These are phyloP conservation scores for Oncopeltus fasciatus DNA, from an alignment of 1,140 invertebrate species.

Conservation along the genomic window DNA sequence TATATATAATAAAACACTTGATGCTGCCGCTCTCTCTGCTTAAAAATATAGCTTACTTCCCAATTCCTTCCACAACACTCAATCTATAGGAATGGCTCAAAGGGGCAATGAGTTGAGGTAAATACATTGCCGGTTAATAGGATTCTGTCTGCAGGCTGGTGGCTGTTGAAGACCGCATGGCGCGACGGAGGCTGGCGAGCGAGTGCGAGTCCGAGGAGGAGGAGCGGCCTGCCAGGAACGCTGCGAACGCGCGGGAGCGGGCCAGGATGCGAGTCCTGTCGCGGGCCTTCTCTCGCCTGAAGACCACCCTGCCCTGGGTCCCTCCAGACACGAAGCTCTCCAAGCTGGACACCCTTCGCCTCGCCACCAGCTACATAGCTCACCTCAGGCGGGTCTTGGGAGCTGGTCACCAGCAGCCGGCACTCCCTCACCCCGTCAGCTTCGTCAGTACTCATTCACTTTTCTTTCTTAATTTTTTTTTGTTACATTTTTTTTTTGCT, in stretches of 20 bases:
- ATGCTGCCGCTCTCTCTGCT: too few species aligned
- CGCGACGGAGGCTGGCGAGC: conserved; percentile 33
- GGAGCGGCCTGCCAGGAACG: conserved; percentile 53
- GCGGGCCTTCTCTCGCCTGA: conserved; percentile 79
- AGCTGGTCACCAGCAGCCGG: conserved; percentile 11
- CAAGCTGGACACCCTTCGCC: conserved; percentile 74
- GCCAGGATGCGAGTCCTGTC: conserved; percentile 84
- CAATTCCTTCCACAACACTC: too few species aligned
- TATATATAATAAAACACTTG: too few species aligned
- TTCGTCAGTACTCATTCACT: conserved; percentile 26
- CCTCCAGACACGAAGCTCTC: conserved; percentile 86
- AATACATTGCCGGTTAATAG: too few species aligned
- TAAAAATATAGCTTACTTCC: too few species aligned
- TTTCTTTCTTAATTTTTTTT: background rate
- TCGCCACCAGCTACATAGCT: conserved; percentile 84
- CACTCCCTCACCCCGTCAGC: conserved; percentile 28
- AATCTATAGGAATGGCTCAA: too few species aligned
- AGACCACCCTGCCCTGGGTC: conserved; percentile 84
- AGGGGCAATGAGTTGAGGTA: too few species aligned
- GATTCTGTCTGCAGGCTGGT: background rate
- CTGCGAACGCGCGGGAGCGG: conserved; percentile 82
- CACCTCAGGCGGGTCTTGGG: conserved; percentile 60
- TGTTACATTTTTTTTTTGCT: too few species aligned
- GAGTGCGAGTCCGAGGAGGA: conserved; percentile 37
- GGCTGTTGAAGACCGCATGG: too few species aligned